phyloP scores from a whole-genome alignment of 1,140 invertebrate genomes.

The Trichonephila inaurata region DNA sequence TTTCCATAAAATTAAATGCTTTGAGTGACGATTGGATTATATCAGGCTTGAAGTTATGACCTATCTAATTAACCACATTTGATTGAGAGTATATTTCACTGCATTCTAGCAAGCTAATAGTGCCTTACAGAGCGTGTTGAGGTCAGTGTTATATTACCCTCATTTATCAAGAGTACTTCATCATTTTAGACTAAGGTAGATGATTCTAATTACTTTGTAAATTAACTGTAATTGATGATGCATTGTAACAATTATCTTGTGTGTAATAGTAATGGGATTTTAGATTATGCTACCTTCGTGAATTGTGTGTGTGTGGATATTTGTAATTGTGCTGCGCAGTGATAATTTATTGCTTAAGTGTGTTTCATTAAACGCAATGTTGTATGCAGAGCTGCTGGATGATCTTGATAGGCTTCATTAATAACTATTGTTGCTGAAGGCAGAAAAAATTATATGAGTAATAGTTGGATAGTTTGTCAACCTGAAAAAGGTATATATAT shows the following conservation, averaged over 20 bases:
- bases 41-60: neutral
- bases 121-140: neutral
- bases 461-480: too few species aligned
- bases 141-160: neutral
- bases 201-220: neutral
- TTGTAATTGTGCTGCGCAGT: too few species aligned
- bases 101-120: neutral
- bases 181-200: neutral
- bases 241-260: neutral
- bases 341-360: too few species aligned
- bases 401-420: too few species aligned
- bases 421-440: too few species aligned
- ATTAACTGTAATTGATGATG: constrained; percentile 21
- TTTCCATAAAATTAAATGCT: neutral
- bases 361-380: too few species aligned
- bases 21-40: neutral
- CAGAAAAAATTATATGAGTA: too few species aligned
- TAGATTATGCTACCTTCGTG: too few species aligned
- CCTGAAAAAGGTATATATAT: too few species aligned
- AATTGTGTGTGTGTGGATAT: too few species aligned
- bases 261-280: neutral
- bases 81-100: neutral
- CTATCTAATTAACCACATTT: neutral
- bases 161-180: neutral
- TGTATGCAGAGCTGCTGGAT: too few species aligned